phyloP scores from a whole-genome alignment of 2,113 vertebrate genomes.

The Pangasianodon gigas region DNA sequence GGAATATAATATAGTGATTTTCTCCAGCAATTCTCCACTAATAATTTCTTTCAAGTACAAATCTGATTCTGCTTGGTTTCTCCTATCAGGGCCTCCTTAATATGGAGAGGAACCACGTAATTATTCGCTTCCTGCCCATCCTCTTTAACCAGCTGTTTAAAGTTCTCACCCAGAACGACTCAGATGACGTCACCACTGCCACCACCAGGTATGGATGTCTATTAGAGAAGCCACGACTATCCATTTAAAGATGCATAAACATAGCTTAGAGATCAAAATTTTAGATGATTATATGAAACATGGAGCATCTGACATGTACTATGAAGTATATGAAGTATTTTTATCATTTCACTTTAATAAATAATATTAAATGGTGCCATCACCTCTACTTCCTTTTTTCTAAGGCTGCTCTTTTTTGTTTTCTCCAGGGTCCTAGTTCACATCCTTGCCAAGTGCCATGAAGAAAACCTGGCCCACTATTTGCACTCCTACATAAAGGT shows the following conservation, averaged over 20 bases:
- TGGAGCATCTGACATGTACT: neutral
- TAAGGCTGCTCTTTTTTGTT: neutral
- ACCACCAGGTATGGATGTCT: constrained; percentile 84
- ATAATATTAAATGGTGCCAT: neutral
- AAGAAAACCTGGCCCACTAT: constrained; percentile 87
- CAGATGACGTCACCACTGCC: constrained; percentile 84
- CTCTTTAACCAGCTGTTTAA: constrained; percentile 95
- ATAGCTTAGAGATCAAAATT: neutral
- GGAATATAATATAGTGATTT: neutral
- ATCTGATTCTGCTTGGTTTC: neutral
- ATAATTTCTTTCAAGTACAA: too few relatives aligned
- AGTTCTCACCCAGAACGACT: constrained; percentile 87
- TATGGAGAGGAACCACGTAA: constrained; percentile 92
- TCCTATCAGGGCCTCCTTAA: constrained; percentile 84
- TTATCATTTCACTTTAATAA: neutral
- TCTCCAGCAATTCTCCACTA: too few relatives aligned
- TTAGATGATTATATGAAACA: neutral
- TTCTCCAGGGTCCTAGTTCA: constrained; percentile 85
- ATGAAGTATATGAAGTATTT: neutral
- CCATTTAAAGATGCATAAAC: neutral
- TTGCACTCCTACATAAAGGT: constrained; percentile 93
- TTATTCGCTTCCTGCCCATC: constrained; percentile 93
- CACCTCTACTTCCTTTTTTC: constrained; percentile 36
- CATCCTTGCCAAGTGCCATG: constrained; percentile 91
- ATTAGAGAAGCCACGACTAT: neutral